Evolutionary conservation across 2,888 invertebrate genomes (phyloP).

Genomic region (Cactoblastis cactorum): DNA sequence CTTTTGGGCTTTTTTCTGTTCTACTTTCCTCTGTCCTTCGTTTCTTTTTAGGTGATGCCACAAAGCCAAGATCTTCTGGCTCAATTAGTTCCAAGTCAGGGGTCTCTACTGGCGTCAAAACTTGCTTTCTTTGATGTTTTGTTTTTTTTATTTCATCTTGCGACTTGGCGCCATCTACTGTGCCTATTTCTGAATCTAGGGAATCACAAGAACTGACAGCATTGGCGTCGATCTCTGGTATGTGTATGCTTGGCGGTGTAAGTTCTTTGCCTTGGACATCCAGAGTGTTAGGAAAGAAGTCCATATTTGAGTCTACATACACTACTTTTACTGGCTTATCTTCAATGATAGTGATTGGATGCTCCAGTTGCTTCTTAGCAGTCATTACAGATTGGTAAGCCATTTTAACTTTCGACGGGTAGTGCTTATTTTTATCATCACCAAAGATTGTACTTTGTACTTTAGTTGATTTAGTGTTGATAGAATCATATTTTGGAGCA

Average conservation of each 20-base stretch:
- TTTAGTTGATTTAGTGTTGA: slow-evolving; percentile 32
- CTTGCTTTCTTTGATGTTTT: slow-evolving; percentile 74
- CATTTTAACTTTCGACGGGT: slow-evolving; percentile 62
- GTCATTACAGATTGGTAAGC: slow-evolving; percentile 65
- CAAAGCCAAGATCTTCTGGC: slow-evolving; percentile 55
- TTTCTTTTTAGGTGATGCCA: slow-evolving; percentile 62
- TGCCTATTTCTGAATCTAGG: slow-evolving; percentile 54
- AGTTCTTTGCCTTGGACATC: slow-evolving; percentile 62
- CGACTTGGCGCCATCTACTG: slow-evolving; percentile 41
- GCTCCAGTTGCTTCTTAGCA: slow-evolving; percentile 57
- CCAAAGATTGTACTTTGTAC: slow-evolving; percentile 33
- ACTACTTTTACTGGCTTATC: slow-evolving; percentile 72
- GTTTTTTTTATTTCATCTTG: slow-evolving; percentile 57
- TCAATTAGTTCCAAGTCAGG: slow-evolving; percentile 70
- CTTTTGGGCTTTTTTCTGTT: slow-evolving; percentile 48
- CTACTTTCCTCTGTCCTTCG: slow-evolving; percentile 54
- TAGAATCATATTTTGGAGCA: slow-evolving; percentile 39
- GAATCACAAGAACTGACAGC: slow-evolving; percentile 46
- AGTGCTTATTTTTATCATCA: slow-evolving; percentile 52
- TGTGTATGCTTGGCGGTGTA: slow-evolving; percentile 47
- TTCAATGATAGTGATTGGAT: slow-evolving; percentile 63
- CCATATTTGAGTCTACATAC: slow-evolving; percentile 52
- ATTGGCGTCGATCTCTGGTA: slow-evolving; percentile 32
- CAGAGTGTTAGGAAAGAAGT: slow-evolving; percentile 45
- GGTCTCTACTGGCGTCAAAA: slow-evolving; percentile 65